Conservation (phyloP, 2,888 invertebrate genomes). For the Mayetiola destructor region DNA sequence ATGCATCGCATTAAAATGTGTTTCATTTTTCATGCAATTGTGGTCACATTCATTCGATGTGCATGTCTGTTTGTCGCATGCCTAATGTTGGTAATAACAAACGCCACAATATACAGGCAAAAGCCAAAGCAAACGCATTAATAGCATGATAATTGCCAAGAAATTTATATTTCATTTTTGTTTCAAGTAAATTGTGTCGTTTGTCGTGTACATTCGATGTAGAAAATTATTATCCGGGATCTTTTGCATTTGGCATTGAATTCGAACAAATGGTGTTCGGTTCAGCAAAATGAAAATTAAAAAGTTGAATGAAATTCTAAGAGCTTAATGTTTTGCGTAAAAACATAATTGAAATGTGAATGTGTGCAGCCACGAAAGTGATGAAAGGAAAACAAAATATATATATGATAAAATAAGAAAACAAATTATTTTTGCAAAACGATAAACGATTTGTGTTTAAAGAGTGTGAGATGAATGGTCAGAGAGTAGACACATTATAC, state of each 20-base stretch:
- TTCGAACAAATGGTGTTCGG: not conserved
- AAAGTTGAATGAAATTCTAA: no score
- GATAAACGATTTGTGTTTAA: not conserved
- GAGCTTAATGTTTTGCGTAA: not conserved
- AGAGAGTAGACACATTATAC: no score
- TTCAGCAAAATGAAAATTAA: not conserved
- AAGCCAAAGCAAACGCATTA: not conserved
- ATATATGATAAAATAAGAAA: not conserved
- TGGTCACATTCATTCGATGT: not conserved
- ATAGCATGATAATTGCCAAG: conserved; percentile 1
- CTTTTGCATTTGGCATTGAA: not conserved
- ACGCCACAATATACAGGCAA: not conserved
- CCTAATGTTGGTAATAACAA: not conserved
- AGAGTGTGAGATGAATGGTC: not conserved
- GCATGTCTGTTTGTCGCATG: not conserved
- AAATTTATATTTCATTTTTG: conserved; percentile 3
- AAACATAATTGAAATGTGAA: not conserved
- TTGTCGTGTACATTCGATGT: not conserved
- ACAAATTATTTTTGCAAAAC: not conserved
- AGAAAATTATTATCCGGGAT: not conserved
- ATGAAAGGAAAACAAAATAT: not conserved
- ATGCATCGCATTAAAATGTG: no score
- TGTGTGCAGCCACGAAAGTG: no score
- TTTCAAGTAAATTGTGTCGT: no score
- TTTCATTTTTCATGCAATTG: no score